Percentiles rank a stretch among this genome's conserved stretches.
phyloP scores from a whole-genome alignment of 2,888 invertebrate species.

The Acanthosepion pharaonis region DNA sequence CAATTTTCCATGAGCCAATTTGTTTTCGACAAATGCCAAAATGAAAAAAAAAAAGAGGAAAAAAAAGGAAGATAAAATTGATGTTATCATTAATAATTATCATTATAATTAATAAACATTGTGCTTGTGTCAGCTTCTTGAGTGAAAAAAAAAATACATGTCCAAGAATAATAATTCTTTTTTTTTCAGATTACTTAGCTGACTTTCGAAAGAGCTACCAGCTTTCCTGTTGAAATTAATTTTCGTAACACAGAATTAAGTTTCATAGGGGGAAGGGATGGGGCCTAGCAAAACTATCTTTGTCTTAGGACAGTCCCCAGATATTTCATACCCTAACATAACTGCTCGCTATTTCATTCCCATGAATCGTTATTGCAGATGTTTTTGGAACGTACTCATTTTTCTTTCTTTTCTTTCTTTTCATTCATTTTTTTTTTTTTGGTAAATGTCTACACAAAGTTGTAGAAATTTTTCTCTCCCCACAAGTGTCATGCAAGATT shows the following conservation, averaged over 20 bases:
- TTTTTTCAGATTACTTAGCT: background rate
- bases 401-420: background rate
- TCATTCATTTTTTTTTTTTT: background rate
- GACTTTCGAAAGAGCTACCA: slow-evolving; percentile 21
- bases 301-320: slow-evolving; percentile 22
- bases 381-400: slow-evolving; percentile 21
- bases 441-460: background rate
- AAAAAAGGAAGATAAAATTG: slow-evolving; percentile 5
- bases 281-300: background rate
- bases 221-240: slow-evolving; percentile 9
- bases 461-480: slow-evolving; percentile 20
- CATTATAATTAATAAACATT: background rate
- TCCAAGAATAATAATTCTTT: background rate
- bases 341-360: slow-evolving; percentile 33
- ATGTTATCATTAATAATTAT: background rate
- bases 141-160: background rate
- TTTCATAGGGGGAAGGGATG: background rate
- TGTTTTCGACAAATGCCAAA: slow-evolving; percentile 23
- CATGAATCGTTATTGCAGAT: background rate
- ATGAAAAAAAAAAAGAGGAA: background rate
- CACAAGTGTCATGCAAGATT: background rate
- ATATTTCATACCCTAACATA: slow-evolving; percentile 12
- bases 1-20: slow-evolving; percentile 36
- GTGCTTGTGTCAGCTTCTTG: slow-evolving; percentile 14
- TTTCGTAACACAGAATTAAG: background rate